Base-by-base conservation (phyloP, 92 coral and sea anemone species). In the Desmophyllum pertusum region DNA sequence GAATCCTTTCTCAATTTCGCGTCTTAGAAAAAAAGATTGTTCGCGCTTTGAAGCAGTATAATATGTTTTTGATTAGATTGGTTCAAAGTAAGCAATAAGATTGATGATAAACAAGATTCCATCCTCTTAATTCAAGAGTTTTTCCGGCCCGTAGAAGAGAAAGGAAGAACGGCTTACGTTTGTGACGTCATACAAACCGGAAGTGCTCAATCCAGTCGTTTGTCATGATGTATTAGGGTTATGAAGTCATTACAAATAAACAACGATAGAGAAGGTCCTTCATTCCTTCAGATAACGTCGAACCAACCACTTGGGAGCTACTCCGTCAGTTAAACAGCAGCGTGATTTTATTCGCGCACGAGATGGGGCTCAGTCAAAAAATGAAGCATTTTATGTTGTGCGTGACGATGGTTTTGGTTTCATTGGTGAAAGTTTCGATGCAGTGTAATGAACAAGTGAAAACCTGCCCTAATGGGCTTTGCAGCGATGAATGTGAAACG, bases 131-230 rank as follows among this genome's bases (percentile, higher is more conserved):
- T 41, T 77, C 53, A 59, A 77, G 81, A 62, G 57, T 37, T 40
- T 76, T 59, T 75, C 79, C 79, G 66, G 35, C 70, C n/a, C 40
- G 27, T 27, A 11, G 55, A 40, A 17, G 38, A 4, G 53, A n/a
- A n/a, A 72, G 30, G 70, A 77, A 59, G 9, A 9, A 18, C 30
- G 76, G 51, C 19, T 67, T 27, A 25, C 76, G 23, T 52, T 38
- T 80, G 77, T 80, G 84, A 80, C 84, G 84, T 80, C 84, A 69
- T 23, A 5, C 10, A 14, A 23, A 69, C 84, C 84, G 84, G 84
- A 80, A 80, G 51, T 69, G 10, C 15, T 35, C 31, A 36, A 68
- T 23, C 84, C 77, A 29, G 67, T 63, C 19, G 53, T 72, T 42
- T 43, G 6, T 11, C 27, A 10, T 25, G 77, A 23, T 10, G 73